These are phyloP conservation scores for Aphodius granarius DNA, from an alignment of 2,888 invertebrate genomes.

Conservation along the genomic window DNA sequence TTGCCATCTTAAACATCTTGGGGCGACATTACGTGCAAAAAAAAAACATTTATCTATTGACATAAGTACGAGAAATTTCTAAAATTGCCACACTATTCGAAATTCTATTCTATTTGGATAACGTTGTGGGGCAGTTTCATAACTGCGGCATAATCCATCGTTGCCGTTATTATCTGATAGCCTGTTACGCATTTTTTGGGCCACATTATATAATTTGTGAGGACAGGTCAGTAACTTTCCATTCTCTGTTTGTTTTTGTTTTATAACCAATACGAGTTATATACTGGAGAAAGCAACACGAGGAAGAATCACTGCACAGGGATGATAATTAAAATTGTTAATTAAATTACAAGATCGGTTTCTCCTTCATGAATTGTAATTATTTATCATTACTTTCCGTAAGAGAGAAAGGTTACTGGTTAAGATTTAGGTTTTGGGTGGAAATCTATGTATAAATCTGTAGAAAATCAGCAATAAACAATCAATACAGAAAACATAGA, in stretches of 20 bases:
- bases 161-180: not conserved
- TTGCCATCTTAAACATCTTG: not conserved
- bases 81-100: not conserved
- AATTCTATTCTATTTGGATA: too few species aligned
- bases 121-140: not conserved
- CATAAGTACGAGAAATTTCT: not conserved
- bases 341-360: not conserved
- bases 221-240: constrained; percentile 11
- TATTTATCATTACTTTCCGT: not conserved
- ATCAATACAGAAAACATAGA: not conserved
- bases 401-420: not conserved
- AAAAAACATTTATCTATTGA: not conserved
- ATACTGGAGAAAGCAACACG: not conserved
- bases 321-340: constrained; percentile 9
- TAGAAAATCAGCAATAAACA: not conserved
- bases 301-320: constrained; percentile 9
- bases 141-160: not conserved
- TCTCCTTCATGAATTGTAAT: not conserved
- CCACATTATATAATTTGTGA: constrained; percentile 22
- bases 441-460: not conserved
- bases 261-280: not conserved
- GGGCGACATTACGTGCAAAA: not conserved
- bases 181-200: constrained; percentile 16
- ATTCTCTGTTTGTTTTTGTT: constrained; percentile 12
- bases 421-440: not conserved